Conservation (phyloP, 2,888 invertebrate species). For the Caenorhabditis sp. region DNA sequence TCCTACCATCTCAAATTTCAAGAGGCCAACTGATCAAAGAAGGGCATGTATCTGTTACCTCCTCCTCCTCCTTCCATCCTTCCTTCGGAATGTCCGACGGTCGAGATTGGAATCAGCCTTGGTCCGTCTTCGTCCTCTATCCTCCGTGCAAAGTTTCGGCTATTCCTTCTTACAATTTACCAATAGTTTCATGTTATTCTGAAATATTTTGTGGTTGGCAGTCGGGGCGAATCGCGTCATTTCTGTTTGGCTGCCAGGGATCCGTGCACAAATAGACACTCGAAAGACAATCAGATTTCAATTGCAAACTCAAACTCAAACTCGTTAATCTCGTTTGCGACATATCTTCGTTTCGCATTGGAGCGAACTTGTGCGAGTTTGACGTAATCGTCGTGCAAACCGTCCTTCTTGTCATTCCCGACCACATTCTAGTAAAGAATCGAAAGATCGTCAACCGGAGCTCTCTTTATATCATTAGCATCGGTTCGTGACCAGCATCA, state of each 20-base stretch:
- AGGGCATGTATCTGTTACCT: not conserved
- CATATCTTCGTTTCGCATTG: not conserved
- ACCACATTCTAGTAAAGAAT: conserved; percentile 16
- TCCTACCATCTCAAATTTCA: not conserved
- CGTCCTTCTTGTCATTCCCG: too few relatives aligned
- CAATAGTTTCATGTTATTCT: too few relatives aligned
- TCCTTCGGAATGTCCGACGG: too few relatives aligned
- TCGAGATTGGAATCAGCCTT: not conserved
- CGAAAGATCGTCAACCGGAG: conserved; percentile 6
- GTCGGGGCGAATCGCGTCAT: not conserved
- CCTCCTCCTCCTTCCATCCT: not conserved
- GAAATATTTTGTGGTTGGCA: too few relatives aligned
- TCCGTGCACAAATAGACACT: not conserved
- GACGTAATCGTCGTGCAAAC: conserved; percentile 3
- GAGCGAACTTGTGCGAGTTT: too few relatives aligned
- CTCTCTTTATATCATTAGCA: too few relatives aligned
- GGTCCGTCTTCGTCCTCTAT: not conserved
- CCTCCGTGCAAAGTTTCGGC: too few relatives aligned
- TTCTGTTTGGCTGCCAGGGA: not conserved
- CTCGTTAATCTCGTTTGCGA: too few relatives aligned
- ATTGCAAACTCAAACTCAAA: too few relatives aligned
- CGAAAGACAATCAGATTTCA: too few relatives aligned
- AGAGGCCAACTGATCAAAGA: not conserved
- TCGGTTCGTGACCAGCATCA: not conserved
- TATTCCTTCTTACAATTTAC: too few relatives aligned